These are phyloP conservation scores for Hyles vespertilio DNA, from an alignment of 1,140 invertebrate genomes.

Conservation along the genomic window DNA sequence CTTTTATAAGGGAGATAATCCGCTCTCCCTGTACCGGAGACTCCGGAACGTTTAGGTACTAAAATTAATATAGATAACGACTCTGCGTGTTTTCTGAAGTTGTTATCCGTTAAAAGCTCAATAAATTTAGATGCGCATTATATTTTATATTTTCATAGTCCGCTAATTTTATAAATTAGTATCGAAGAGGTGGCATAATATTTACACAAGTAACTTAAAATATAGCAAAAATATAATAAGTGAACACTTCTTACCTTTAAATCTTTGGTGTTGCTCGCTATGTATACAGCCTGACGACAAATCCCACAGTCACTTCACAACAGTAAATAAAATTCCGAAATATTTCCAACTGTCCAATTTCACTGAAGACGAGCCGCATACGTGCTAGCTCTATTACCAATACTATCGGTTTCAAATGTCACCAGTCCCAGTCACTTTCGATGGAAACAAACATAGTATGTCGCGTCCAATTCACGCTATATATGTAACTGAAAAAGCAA, in stretches of 20 bases:
- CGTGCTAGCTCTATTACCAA: constrained; percentile 33
- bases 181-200: neutral
- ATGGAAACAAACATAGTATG: constrained; percentile 36
- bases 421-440: constrained; percentile 57
- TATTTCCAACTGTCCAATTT: constrained; percentile 29
- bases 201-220: constrained; percentile 3
- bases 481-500: constrained; percentile 54
- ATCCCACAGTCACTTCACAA: constrained; percentile 62
- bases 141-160: neutral
- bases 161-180: constrained; percentile 9
- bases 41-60: no score
- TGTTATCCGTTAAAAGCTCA: no score
- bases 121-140: neutral
- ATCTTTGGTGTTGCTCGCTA: constrained; percentile 48
- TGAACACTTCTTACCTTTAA: constrained; percentile 46
- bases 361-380: constrained; percentile 29
- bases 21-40: neutral
- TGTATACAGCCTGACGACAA: constrained; percentile 25
- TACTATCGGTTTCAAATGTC: constrained; percentile 58
- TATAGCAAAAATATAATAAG: constrained; percentile 10
- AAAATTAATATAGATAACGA: no score
- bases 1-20: constrained; percentile 27
- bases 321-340: constrained; percentile 23
- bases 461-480: constrained; percentile 35
- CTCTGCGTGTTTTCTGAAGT: no score